A percentile compares a stretch with the other conserved stretches of the same genome.
Conservation (phyloP, 2,113 vertebrate species). For the Theropithecus gelada region DNA sequence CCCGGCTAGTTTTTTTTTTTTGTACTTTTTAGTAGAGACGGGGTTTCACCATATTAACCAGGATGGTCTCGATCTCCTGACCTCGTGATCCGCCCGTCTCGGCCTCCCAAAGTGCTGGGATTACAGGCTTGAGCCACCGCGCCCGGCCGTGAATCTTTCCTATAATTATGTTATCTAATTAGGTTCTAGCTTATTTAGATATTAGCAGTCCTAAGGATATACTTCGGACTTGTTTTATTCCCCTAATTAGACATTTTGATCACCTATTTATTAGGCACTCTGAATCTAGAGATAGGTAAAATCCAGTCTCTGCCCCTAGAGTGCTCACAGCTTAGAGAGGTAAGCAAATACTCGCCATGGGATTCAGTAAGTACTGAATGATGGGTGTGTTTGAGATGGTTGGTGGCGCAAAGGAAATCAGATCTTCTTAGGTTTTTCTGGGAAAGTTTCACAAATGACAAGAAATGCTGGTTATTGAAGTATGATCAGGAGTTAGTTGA, state of each 20-base stretch:
- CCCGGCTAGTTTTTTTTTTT: too few relatives aligned
- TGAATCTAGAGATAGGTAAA: background rate
- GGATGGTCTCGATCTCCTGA: too few relatives aligned
- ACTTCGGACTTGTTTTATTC: background rate
- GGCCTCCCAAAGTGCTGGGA: too few relatives aligned
- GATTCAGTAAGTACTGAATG: background rate
- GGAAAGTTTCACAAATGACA: background rate
- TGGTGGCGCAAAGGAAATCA: background rate
- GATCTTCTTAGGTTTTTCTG: background rate
- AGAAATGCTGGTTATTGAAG: background rate
- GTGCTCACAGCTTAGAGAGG: background rate
- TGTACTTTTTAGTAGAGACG: too few relatives aligned
- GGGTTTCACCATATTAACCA: too few relatives aligned
- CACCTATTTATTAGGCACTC: background rate
- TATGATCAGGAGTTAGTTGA: background rate
- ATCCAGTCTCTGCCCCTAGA: background rate
- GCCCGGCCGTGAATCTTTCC: background rate
- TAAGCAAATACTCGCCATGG: background rate
- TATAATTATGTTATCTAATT: background rate
- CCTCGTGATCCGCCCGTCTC: too few relatives aligned
- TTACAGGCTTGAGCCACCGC: too few relatives aligned
- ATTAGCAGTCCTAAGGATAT: background rate
- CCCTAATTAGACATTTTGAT: background rate
- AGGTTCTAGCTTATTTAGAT: background rate
- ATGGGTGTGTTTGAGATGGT: background rate